Evolutionary conservation across 2,113 vertebrate genomes (phyloP).

Genomic region (Geococcyx californianus): DNA sequence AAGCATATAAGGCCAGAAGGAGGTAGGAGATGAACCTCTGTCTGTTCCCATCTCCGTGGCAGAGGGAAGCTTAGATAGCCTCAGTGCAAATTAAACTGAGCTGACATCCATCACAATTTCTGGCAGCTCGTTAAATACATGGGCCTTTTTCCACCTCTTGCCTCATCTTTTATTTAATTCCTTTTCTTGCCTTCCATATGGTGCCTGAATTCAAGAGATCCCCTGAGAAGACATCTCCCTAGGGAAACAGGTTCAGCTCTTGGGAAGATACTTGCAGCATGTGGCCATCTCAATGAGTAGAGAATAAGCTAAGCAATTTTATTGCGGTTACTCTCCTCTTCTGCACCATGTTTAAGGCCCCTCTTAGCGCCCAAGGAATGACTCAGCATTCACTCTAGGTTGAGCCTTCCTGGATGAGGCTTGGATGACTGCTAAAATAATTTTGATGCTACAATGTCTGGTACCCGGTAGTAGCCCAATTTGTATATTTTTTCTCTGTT

Average conservation of each 20-base stretch:
- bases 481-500: neutral
- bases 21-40: neutral
- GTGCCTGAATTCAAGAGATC: neutral
- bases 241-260: neutral
- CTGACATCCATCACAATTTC: neutral
- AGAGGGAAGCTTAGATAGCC: constrained; percentile 1
- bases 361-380: neutral
- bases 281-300: neutral
- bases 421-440: neutral
- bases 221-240: neutral
- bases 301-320: neutral
- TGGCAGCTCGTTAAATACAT: neutral
- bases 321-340: neutral
- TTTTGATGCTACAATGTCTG: neutral
- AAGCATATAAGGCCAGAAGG: neutral
- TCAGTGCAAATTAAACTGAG: neutral
- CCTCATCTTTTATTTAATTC: constrained; percentile 57
- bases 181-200: constrained; percentile 25
- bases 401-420: neutral
- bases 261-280: neutral
- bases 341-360: neutral
- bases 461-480: neutral
- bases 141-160: neutral
- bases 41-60: neutral
- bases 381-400: neutral